Conservation (phyloP, 2,113 vertebrate genomes). For the Brachyistius frenatus region DNA sequence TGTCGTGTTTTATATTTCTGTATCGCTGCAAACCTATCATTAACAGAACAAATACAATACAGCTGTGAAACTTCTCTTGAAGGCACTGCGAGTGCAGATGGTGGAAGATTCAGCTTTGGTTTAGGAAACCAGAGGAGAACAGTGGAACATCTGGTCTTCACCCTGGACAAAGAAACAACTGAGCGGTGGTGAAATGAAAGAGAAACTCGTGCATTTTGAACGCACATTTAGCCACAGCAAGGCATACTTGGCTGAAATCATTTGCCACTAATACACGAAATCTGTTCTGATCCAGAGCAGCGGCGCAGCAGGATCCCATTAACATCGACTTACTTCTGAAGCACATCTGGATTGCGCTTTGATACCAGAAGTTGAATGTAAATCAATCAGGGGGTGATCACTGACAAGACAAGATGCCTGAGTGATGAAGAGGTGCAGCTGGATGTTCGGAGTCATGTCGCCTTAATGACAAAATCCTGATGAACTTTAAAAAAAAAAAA, state of each 20-base stretch:
- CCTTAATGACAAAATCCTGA: slow-evolving; percentile 54
- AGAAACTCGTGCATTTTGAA: slow-evolving; percentile 77
- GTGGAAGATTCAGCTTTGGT: slow-evolving; percentile 76
- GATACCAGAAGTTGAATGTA: slow-evolving; percentile 65
- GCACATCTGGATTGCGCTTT: slow-evolving; percentile 71
- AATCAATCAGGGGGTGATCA: slow-evolving; percentile 66
- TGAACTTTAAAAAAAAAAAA: neutral
- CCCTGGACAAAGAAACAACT: slow-evolving; percentile 75
- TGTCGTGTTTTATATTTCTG: slow-evolving; percentile 72
- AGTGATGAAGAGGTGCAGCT: slow-evolving; percentile 45
- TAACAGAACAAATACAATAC: slow-evolving; percentile 78
- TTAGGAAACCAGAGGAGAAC: slow-evolving; percentile 80
- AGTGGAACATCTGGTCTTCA: slow-evolving; percentile 84
- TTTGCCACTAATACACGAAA: slow-evolving; percentile 81
- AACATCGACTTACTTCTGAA: slow-evolving; percentile 63
- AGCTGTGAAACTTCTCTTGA: slow-evolving; percentile 77
- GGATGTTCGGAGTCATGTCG: slow-evolving; percentile 31
- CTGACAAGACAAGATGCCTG: slow-evolving; percentile 32
- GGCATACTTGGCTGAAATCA: slow-evolving; percentile 76
- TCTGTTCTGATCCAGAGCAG: slow-evolving; percentile 62
- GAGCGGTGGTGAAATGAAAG: slow-evolving; percentile 75
- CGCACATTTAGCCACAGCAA: slow-evolving; percentile 74
- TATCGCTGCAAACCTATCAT: slow-evolving; percentile 75
- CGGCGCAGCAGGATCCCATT: slow-evolving; percentile 74
- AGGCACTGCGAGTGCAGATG: slow-evolving; percentile 75